Conservation (phyloP, 2,797 vertebrate genomes). For the Enteromius paludinosus region DNA sequence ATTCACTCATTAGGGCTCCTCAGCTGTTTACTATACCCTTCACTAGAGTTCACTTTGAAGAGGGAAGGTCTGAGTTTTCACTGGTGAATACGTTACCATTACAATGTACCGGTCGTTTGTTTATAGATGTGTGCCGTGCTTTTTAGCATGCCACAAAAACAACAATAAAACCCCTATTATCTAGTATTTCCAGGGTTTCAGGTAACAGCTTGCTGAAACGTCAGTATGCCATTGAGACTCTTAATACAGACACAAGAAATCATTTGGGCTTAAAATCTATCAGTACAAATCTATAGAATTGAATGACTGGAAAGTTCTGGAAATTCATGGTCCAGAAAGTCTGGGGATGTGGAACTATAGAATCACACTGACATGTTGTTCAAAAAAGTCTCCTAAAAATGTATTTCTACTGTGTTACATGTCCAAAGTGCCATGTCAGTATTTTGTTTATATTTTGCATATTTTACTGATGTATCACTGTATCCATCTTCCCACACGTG, state of each 20-base stretch:
- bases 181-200: not conserved
- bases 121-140: not conserved
- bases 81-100: no score
- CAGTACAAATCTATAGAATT: not conserved
- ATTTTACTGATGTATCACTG: not conserved
- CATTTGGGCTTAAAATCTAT: not conserved
- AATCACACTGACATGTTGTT: not conserved
- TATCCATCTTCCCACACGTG: not conserved
- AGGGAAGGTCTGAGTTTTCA: not conserved
- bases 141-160: not conserved
- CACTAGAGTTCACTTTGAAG: not conserved
- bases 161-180: no score
- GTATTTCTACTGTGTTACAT: not conserved
- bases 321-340: not conserved
- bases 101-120: not conserved
- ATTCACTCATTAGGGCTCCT: not conserved
- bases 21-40: not conserved
- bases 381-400: not conserved
- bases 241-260: not conserved
- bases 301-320: not conserved
- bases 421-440: no score
- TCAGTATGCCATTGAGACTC: not conserved
- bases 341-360: not conserved
- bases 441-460: constrained; percentile 9
- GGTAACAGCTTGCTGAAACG: not conserved